These are phyloP conservation scores for Leucozona laternaria DNA, from an alignment of 2,888 invertebrate species.

Conservation along the genomic window DNA sequence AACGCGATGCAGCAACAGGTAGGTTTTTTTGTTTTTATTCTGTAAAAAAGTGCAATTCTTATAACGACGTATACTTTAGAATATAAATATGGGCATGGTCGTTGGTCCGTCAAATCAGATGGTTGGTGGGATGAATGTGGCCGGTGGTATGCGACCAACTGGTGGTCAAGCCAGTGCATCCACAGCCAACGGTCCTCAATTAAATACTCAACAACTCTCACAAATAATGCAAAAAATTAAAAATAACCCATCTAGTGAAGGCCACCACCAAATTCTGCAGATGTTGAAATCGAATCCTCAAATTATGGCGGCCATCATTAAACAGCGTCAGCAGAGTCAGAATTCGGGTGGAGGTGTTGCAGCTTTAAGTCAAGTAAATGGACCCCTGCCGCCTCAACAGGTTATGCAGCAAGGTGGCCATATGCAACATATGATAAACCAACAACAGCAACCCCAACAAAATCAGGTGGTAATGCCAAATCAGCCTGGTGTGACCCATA, in stretches of 20 bases:
- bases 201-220: slow-evolving; percentile 88
- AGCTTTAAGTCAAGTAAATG: slow-evolving; percentile 79
- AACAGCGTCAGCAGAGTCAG: slow-evolving; percentile 89
- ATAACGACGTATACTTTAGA: neutral
- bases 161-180: slow-evolving; percentile 76
- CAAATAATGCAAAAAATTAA: slow-evolving; percentile 95
- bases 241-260: slow-evolving; percentile 95
- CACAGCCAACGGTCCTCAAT: slow-evolving; percentile 80
- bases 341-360: slow-evolving; percentile 79
- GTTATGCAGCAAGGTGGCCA: slow-evolving; percentile 78
- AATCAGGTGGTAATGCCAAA: slow-evolving; percentile 85
- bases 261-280: slow-evolving; percentile 94
- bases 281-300: slow-evolving; percentile 97
- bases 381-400: slow-evolving; percentile 79
- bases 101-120: slow-evolving; percentile 80
- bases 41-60: neutral
- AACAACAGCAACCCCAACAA: slow-evolving; percentile 82
- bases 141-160: slow-evolving; percentile 76
- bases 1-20: slow-evolving; percentile 82
- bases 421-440: slow-evolving; percentile 83
- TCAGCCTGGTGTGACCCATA: slow-evolving; percentile 82
- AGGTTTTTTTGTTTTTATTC: neutral
- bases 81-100: slow-evolving; percentile 81
- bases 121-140: slow-evolving; percentile 77
- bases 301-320: slow-evolving; percentile 97